phyloP scores from a whole-genome alignment of 2,113 vertebrate species.

The Pterocles orientalis region DNA sequence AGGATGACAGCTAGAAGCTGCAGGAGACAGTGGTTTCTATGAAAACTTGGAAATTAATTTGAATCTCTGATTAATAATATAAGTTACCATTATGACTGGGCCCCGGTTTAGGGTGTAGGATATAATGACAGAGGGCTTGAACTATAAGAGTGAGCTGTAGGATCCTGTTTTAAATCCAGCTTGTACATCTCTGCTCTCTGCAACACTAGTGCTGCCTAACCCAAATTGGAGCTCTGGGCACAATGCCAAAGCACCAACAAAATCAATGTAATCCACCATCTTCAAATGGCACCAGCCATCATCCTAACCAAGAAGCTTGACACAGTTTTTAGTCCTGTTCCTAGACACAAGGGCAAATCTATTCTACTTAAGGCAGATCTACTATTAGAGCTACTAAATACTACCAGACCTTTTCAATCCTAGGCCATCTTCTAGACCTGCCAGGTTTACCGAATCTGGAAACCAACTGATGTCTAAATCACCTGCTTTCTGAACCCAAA shows the following conservation, averaged over 20 bases:
- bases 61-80: background rate
- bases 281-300: background rate
- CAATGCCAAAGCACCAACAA: background rate
- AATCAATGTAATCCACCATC: background rate
- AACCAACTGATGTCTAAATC: background rate
- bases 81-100: background rate
- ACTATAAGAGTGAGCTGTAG: background rate
- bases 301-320: background rate
- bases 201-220: background rate
- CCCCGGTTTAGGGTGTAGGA: background rate
- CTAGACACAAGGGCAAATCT: background rate
- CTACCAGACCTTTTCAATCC: background rate
- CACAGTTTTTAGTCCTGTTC: background rate
- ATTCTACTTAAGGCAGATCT: background rate
- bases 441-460: background rate
- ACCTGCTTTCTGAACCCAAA: background rate
- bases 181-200: background rate
- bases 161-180: background rate
- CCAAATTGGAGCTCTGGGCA: rapidly evolving
- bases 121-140: background rate
- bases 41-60: background rate
- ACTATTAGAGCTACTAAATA: background rate
- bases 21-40: background rate
- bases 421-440: background rate
- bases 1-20: background rate